phyloP scores from a whole-genome alignment of 1,140 invertebrate genomes.

The Centruroides vittatus region DNA sequence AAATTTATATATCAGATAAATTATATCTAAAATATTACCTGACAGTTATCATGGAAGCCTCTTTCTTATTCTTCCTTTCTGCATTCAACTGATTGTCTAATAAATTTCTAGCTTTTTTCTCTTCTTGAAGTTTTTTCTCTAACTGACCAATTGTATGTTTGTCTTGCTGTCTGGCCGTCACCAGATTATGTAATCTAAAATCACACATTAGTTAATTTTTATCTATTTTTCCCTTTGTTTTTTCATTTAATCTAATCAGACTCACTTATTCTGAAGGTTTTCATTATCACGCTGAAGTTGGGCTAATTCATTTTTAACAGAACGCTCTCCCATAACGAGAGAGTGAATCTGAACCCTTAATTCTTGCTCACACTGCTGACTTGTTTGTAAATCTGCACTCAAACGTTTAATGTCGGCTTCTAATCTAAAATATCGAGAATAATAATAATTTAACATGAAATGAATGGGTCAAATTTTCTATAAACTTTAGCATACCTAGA shows the following conservation, averaged over 20 bases:
- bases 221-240: too few relatives aligned
- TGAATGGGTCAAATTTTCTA: too few relatives aligned
- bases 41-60: conserved; percentile 43
- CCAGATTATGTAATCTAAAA: conserved; percentile 49
- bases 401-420: conserved; percentile 62
- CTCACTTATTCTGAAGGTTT: conserved; percentile 57
- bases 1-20: too few relatives aligned
- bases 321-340: conserved; percentile 49
- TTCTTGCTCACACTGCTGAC: conserved; percentile 63
- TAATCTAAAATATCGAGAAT: conserved; percentile 28
- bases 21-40: too few relatives aligned
- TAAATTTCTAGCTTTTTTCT: conserved; percentile 52
- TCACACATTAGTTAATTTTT: too few relatives aligned
- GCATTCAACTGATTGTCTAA: conserved; percentile 59
- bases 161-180: conserved; percentile 53
- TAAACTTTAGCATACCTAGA: conserved; percentile 29
- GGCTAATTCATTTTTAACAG: conserved; percentile 53
- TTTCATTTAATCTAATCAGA: too few relatives aligned
- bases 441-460: too few relatives aligned
- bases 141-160: conserved; percentile 54
- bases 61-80: conserved; percentile 53
- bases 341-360: conserved; percentile 59
- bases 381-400: conserved; percentile 51
- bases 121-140: conserved; percentile 68
- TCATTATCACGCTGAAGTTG: conserved; percentile 69